Conservation (phyloP, 1,140 invertebrate genomes). For the Drosophila grimshawi region DNA sequence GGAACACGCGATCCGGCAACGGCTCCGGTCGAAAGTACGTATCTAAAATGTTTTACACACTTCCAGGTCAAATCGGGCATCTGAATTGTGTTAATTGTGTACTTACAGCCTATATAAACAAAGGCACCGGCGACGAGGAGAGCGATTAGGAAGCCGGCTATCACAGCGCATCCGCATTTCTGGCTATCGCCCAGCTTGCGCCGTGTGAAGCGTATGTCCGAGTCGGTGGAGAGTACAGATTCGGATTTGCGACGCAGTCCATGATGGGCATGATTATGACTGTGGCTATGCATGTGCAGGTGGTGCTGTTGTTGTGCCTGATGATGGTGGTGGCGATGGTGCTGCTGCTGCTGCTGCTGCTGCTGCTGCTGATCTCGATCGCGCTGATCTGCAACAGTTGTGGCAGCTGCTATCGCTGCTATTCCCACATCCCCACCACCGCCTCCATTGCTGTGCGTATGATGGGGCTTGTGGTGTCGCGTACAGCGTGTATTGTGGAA, state of each 20-base stretch:
- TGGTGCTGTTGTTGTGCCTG: slow-evolving; percentile 43
- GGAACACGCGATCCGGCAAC: slow-evolving; percentile 91
- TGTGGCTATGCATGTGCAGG: slow-evolving; percentile 68
- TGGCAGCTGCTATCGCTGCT: slow-evolving; percentile 2
- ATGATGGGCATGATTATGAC: slow-evolving; percentile 53
- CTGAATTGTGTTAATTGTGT: not conserved
- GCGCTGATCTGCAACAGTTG: not conserved
- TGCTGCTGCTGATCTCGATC: slow-evolving; percentile 33
- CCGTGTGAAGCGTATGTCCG: slow-evolving; percentile 93
- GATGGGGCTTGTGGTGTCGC: slow-evolving; percentile 77
- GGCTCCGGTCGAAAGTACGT: slow-evolving; percentile 91
- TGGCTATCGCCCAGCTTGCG: slow-evolving; percentile 92
- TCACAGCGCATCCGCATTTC: slow-evolving; percentile 92
- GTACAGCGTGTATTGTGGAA: slow-evolving; percentile 82
- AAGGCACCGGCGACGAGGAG: slow-evolving; percentile 91
- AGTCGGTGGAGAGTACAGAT: slow-evolving; percentile 92
- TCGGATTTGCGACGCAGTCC: slow-evolving; percentile 86
- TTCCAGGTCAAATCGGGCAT: slow-evolving; percentile 31
- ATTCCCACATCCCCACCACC: not conserved
- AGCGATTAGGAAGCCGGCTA: slow-evolving; percentile 92
- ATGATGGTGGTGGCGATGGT: not conserved
- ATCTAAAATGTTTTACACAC: slow-evolving; percentile 86
- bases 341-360: slow-evolving; percentile 5
- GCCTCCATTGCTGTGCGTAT: slow-evolving; percentile 49
- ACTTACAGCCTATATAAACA: slow-evolving; percentile 93